Conservation (phyloP, 2,113 vertebrate species). For the Oriolus oriolus region DNA sequence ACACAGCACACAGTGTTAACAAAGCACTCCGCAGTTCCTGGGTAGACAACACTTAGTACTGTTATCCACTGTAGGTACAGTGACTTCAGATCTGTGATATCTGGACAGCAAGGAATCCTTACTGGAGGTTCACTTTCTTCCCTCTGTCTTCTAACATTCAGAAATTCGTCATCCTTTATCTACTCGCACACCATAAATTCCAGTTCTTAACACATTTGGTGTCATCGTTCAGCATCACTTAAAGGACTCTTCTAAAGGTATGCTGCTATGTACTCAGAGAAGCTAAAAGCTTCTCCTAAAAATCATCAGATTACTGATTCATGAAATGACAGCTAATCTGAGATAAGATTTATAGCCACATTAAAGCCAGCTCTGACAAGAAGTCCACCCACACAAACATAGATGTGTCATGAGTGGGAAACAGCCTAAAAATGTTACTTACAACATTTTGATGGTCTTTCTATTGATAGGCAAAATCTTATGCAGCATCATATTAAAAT, state of each 20-base stretch:
- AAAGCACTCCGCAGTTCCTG: not conserved
- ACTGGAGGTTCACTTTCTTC: not conserved
- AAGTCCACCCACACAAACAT: not conserved
- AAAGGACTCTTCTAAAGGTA: constrained; percentile 1
- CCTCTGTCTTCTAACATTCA: not conserved
- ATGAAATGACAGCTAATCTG: not conserved
- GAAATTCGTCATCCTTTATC: not conserved
- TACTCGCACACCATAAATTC: not conserved
- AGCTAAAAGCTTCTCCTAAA: constrained; percentile 40
- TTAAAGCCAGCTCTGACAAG: not conserved
- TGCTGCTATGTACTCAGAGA: constrained; percentile 49
- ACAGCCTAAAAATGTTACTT: not conserved
- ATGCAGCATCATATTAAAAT: not conserved
- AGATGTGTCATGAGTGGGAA: not conserved
- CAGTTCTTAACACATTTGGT: not conserved
- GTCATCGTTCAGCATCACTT: not conserved
- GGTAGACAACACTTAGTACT: not conserved
- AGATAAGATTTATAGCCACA: not conserved
- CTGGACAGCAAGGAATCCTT: not conserved
- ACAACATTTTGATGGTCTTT: not conserved
- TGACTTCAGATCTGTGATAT: not conserved
- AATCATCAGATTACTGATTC: not conserved
- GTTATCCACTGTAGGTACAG: not conserved
- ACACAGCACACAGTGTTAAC: not conserved
- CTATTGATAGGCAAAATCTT: not conserved